Evolutionary conservation across 2,888 invertebrate genomes (phyloP), one percentile per base, ranked within the genome.

Genomic region (Neocrepidodera transversa): DNA sequence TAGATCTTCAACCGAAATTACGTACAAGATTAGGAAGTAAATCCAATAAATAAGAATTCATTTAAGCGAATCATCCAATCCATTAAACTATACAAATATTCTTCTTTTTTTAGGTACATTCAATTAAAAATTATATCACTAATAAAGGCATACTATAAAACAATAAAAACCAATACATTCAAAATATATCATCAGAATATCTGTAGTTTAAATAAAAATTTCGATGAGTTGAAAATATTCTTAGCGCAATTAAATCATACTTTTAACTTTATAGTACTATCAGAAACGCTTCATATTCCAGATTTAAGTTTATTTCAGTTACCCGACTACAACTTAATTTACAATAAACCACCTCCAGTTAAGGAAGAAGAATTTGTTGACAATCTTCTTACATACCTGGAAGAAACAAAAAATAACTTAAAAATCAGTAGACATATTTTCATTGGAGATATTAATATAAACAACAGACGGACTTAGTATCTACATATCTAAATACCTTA

Each of bases 171-270:
- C 11, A 13, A 11, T 45, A 26, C 14, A 14, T 28, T 50, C 13
- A 36, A 50, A 23, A 16, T 38, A 23, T 23, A 38, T n/a, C 50
- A 50, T 26, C 13, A 23, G 36, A 50, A 50, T 38, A 50, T 50
- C 10, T 16, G 50, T 13, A 50, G 38, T 16, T n/a, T n/a, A n/a
- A n/a, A n/a, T n/a, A n/a, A n/a, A n/a, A n/a, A n/a, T n/a, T n/a
- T n/a, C n/a, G n/a, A n/a, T n/a, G 42, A 58, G 47, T 48, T 60
- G 17, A 13, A 36, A 26, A 18, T 47, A 36, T 38, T 38, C 28
- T 47, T 17, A 18, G 20, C 4, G 18, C 26, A 48, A 48, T 14
- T 40, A 26, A 48, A 38, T 30, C 20, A 38, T 35, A 1, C 11
- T 4, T 28, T 11, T n/a, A 28, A 38, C 32, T 13, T 36, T 26